Evolutionary conservation across 2,888 invertebrate genomes (phyloP).

Genomic region (Catonia carolina): DNA sequence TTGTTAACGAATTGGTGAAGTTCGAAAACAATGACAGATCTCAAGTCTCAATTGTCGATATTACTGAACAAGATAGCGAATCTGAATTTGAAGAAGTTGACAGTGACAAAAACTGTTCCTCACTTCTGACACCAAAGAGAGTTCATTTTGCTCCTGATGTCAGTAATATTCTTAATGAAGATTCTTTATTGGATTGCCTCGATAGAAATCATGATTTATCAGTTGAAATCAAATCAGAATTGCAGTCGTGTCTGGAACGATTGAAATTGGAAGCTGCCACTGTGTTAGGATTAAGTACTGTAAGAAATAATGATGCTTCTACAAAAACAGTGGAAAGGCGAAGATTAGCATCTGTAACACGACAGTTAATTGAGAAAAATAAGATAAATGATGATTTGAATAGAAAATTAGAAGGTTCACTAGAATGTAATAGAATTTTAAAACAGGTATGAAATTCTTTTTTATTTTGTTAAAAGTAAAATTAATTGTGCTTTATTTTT

Average conservation of each 20-base stretch:
- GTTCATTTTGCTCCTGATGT: slow-evolving; percentile 69
- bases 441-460: slow-evolving; percentile 19
- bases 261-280: slow-evolving; percentile 63
- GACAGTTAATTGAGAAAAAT: slow-evolving; percentile 23
- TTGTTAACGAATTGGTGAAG: slow-evolving; percentile 57
- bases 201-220: slow-evolving; percentile 25
- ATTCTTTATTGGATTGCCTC: slow-evolving; percentile 45
- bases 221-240: slow-evolving; percentile 54
- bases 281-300: slow-evolving; percentile 54
- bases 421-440: slow-evolving; percentile 16
- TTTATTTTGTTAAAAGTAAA: background rate
- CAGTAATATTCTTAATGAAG: slow-evolving; percentile 51
- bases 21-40: slow-evolving; percentile 15
- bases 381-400: slow-evolving; percentile 17
- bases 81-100: slow-evolving; percentile 5
- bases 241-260: slow-evolving; percentile 60
- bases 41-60: background rate
- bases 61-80: background rate
- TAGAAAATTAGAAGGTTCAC: slow-evolving; percentile 4
- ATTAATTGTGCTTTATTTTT: background rate
- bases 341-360: slow-evolving; percentile 17
- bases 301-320: slow-evolving; percentile 1
- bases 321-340: slow-evolving; percentile 13
- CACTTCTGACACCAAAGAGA: slow-evolving; percentile 37
- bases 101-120: background rate